phyloP scores from a whole-genome alignment of 2,888 invertebrate species.

The Pharmacophagus antenor region DNA sequence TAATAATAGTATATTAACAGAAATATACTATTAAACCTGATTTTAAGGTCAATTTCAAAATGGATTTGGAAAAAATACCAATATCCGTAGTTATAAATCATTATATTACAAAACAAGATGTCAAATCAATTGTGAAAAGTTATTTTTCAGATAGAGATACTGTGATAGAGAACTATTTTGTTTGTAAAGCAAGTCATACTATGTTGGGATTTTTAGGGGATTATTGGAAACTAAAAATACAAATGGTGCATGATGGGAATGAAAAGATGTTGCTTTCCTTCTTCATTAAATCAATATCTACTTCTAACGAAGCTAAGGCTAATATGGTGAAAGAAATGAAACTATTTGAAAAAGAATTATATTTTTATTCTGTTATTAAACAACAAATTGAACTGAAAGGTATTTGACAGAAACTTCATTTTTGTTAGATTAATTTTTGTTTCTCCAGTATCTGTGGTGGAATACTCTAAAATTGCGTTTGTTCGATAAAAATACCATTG shows the following conservation, averaged over 20 bases:
- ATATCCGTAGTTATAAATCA: neutral
- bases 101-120: constrained; percentile 49
- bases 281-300: constrained; percentile 64
- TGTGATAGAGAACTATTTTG: constrained; percentile 43
- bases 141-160: constrained; percentile 39
- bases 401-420: too few relatives aligned
- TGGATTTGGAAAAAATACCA: constrained; percentile 4
- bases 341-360: constrained; percentile 58
- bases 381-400: constrained; percentile 51
- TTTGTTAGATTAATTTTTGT: neutral
- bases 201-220: constrained; percentile 72
- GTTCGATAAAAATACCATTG: too few relatives aligned
- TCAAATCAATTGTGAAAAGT: constrained; percentile 49
- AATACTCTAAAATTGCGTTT: too few relatives aligned
- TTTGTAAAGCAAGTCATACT: constrained; percentile 60
- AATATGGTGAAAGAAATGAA: constrained; percentile 59
- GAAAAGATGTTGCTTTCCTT: constrained; percentile 45
- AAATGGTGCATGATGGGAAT: constrained; percentile 37
- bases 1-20: too few relatives aligned
- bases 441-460: too few relatives aligned
- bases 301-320: constrained; percentile 62
- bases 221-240: constrained; percentile 63
- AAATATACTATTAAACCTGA: too few relatives aligned
- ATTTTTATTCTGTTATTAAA: constrained; percentile 59
- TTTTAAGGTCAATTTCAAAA: neutral